Base-by-base conservation (phyloP, 2,113 vertebrate species). In the Falcunculus frontatus region DNA sequence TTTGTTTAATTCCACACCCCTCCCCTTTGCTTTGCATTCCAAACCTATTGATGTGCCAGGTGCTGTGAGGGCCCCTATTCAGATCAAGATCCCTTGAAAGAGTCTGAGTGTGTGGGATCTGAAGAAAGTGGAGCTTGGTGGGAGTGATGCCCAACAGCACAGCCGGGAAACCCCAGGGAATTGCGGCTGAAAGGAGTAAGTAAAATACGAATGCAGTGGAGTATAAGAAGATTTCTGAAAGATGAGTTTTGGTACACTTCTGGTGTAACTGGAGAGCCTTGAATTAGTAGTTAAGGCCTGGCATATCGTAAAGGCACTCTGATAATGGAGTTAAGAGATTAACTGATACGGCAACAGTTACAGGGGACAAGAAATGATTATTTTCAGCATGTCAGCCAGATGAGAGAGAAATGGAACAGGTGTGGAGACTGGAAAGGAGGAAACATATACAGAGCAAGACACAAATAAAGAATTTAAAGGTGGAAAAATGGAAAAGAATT, bases 71-170 rank as follows among this genome's bases (percentile, higher is more conserved):
- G 35, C 12, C 27, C 30, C 39, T 47, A 0, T 20, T 60, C 39
- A 29, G 35, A 56, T 47, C 30, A 32, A 67, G 42, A 22, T 55
- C 33, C 35, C 16, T 84, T 77, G 16, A 47, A 53, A 78, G 63
- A 57, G 13, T 14, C n/a, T 26, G 39, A 72, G 18, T 26, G 23
- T 3, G 16, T 53, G 18, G 18, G 30, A 42, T 84, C 26, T 70
- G 64, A 77, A 33, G 44, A 68, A 69, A 37, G 12, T 15, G 42
- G 67, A 76, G 77, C 35, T 56, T 32, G 22, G 30, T 81, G 73
- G 64, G n/a, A 60, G 30, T 9, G 11, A 8, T 14, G 33, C 19
- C 46, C 7, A 29, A 20, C n/a, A 29, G 56, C 0, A 0, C 85
- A 55, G 26, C 52, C 2, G 4, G 35, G 30, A 27, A 39, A 49